phyloP scores from a whole-genome alignment of 2,888 invertebrate species.

The Plebejus melissa region DNA sequence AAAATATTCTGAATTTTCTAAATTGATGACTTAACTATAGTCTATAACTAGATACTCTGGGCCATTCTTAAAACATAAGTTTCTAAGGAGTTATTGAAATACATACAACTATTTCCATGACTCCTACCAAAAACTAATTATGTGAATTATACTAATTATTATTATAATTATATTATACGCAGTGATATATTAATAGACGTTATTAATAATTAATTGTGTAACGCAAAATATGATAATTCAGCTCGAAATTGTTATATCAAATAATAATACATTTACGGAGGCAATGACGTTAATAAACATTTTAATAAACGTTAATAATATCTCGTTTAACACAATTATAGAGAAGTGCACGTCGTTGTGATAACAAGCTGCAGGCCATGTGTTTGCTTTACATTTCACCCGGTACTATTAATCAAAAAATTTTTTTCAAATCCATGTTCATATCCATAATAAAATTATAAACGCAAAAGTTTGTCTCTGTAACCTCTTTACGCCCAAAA shows the following conservation, averaged over 20 bases:
- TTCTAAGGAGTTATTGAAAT: too few species aligned
- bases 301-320: conserved; percentile 19
- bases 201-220: neutral
- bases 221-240: neutral
- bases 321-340: conserved; percentile 8
- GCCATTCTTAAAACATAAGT: too few species aligned
- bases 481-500: too few species aligned
- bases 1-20: neutral
- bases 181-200: neutral
- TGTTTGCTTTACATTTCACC: neutral
- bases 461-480: too few species aligned
- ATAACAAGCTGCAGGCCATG: neutral
- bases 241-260: conserved; percentile 1
- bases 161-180: neutral
- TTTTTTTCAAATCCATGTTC: neutral
- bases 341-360: neutral
- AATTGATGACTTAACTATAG: too few species aligned
- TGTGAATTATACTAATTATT: neutral
- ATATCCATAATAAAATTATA: too few species aligned
- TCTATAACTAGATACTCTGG: too few species aligned
- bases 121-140: neutral
- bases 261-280: neutral
- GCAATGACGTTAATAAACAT: conserved; percentile 6
- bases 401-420: neutral
- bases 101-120: neutral